Evolutionary conservation across 2,888 invertebrate species (phyloP).

Genomic region (Calameuta filiformis): DNA sequence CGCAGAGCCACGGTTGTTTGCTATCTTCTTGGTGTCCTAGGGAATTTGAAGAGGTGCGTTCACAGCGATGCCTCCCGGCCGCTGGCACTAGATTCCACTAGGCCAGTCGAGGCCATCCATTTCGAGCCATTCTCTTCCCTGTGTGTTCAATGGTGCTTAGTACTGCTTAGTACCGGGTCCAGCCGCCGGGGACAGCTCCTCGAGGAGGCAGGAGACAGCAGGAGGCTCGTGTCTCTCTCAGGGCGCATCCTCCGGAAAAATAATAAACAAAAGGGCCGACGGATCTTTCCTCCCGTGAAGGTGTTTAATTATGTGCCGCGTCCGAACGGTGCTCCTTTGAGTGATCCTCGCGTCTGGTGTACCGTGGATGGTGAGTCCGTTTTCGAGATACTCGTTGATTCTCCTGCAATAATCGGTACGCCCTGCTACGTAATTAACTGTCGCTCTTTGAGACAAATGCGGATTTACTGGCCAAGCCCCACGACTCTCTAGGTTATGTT

Average conservation of each 20-base stretch:
- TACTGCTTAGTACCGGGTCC: background rate
- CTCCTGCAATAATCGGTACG: too few species aligned
- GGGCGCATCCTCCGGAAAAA: slow-evolving; percentile 42
- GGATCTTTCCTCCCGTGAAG: slow-evolving; percentile 34
- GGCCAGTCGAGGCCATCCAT: too few species aligned
- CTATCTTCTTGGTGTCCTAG: background rate
- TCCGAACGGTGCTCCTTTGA: slow-evolving; percentile 35
- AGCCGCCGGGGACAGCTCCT: background rate
- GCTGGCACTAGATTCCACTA: background rate
- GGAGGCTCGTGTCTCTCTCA: background rate
- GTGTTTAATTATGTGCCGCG: slow-evolving; percentile 37
- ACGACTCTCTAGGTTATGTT: slow-evolving; percentile 43
- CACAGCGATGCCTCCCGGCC: background rate
- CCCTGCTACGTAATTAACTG: too few species aligned
- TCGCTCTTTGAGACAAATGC: too few species aligned
- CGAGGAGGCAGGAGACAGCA: background rate
- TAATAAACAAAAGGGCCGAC: slow-evolving; percentile 52
- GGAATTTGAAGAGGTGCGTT: background rate
- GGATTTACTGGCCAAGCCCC: slow-evolving; percentile 12
- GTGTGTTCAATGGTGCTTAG: background rate
- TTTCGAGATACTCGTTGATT: background rate
- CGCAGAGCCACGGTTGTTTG: background rate
- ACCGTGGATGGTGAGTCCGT: slow-evolving; percentile 38
- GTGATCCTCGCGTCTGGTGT: slow-evolving; percentile 36
- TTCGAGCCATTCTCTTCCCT: too few species aligned